Evolutionary conservation across 2,113 vertebrate genomes (phyloP).

Genomic region (Eublepharis macularius): DNA sequence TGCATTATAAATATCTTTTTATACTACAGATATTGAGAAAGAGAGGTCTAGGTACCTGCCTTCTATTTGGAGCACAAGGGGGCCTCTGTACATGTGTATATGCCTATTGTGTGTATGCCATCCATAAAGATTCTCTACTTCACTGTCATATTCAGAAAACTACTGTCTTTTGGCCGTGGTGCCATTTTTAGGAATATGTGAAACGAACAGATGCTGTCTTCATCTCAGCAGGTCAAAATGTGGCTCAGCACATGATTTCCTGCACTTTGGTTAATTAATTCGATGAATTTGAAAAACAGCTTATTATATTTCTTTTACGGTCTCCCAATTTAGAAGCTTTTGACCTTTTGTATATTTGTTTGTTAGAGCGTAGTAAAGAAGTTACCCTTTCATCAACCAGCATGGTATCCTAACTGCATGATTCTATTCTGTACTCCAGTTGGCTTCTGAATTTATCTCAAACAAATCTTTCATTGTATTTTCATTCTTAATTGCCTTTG

Average conservation of each 20-base stretch:
- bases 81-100: neutral
- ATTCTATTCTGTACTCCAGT: neutral
- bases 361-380: neutral
- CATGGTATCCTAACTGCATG: fast-evolving
- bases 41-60: neutral
- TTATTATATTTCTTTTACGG: neutral
- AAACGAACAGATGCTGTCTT: neutral
- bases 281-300: neutral
- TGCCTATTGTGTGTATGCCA: neutral
- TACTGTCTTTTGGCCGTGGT: neutral
- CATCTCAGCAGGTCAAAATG: neutral
- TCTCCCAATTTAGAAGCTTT: neutral
- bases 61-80: neutral
- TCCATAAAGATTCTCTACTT: neutral
- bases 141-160: too few relatives aligned
- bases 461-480: neutral
- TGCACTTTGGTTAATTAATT: neutral
- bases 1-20: neutral
- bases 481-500: neutral
- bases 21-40: neutral
- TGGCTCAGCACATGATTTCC: neutral
- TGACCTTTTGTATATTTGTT: neutral
- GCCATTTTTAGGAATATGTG: neutral
- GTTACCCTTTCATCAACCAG: neutral
- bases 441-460: neutral